phyloP scores from a whole-genome alignment of 2,888 invertebrate genomes.

The Drosophila infuscata region DNA sequence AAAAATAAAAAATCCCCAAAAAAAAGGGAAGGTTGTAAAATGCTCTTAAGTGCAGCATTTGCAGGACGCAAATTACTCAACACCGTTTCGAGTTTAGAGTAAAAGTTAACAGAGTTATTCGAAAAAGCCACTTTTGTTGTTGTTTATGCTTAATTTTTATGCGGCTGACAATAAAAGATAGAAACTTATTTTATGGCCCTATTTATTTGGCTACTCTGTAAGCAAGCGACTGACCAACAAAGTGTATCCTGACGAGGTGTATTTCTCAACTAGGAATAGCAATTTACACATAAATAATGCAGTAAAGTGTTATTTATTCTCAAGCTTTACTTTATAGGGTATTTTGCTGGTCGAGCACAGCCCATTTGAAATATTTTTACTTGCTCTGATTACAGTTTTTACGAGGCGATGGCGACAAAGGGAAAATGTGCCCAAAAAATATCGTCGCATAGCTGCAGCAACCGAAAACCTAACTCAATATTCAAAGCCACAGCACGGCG shows the following conservation, averaged over 20 bases:
- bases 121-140: slow-evolving; percentile 31
- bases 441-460: slow-evolving; percentile 49
- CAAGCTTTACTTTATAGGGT: slow-evolving; percentile 6
- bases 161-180: slow-evolving; percentile 76
- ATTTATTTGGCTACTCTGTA: slow-evolving; percentile 63
- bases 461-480: slow-evolving; percentile 74
- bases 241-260: neutral
- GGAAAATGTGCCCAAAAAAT: slow-evolving; percentile 54
- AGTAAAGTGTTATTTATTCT: too few relatives aligned
- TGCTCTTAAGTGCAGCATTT: slow-evolving; percentile 59
- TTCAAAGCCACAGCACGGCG: slow-evolving; percentile 64
- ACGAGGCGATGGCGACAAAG: slow-evolving; percentile 67
- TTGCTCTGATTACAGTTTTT: slow-evolving; percentile 77
- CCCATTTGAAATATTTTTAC: neutral
- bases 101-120: slow-evolving; percentile 74
- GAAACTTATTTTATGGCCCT: slow-evolving; percentile 80
- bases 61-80: slow-evolving; percentile 57
- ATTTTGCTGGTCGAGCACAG: neutral
- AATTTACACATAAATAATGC: neutral
- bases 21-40: slow-evolving; percentile 51
- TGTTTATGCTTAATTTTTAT: slow-evolving; percentile 68
- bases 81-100: slow-evolving; percentile 40
- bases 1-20: slow-evolving; percentile 13
- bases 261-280: neutral
- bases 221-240: neutral